These are phyloP conservation scores for Nilaparvata lugens DNA, from an alignment of 1,140 invertebrate genomes.

Conservation along the genomic window DNA sequence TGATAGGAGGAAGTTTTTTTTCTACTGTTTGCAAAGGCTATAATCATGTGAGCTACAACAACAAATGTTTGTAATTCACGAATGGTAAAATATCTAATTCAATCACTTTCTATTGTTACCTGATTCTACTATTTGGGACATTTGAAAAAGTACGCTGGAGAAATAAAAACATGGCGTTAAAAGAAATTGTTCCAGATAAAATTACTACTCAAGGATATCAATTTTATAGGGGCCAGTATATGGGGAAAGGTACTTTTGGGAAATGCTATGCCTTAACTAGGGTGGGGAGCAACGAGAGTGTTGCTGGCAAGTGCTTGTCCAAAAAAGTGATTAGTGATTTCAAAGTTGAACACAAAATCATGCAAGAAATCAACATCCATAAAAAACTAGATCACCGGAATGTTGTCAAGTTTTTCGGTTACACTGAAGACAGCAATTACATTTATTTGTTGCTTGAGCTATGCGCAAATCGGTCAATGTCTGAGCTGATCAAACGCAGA, in stretches of 20 bases:
- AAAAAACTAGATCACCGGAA: slow-evolving; percentile 52
- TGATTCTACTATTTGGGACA: too few species aligned
- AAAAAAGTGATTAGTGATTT: background rate
- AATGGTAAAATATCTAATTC: too few species aligned
- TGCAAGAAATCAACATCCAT: slow-evolving; percentile 62
- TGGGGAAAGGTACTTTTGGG: slow-evolving; percentile 12
- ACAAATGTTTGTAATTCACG: too few species aligned
- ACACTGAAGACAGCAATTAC: slow-evolving; percentile 61
- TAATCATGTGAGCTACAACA: too few species aligned
- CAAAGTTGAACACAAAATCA: background rate
- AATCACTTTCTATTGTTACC: too few species aligned
- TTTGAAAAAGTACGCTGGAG: too few species aligned
- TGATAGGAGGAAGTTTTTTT: too few species aligned
- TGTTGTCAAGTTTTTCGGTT: slow-evolving; percentile 58
- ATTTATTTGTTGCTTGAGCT: slow-evolving; percentile 67
- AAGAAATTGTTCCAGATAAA: too few species aligned
- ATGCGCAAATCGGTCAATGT: slow-evolving; percentile 42
- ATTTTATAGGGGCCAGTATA: background rate
- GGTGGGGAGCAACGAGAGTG: background rate
- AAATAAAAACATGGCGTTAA: too few species aligned
- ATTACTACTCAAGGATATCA: background rate
- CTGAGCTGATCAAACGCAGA: slow-evolving; percentile 45
- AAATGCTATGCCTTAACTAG: slow-evolving; percentile 4
- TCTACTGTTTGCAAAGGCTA: too few species aligned
- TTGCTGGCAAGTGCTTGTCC: slow-evolving; percentile 9